Base-by-base conservation (phyloP, 2,797 vertebrate genomes). In the Chrysocyon brachyurus region DNA sequence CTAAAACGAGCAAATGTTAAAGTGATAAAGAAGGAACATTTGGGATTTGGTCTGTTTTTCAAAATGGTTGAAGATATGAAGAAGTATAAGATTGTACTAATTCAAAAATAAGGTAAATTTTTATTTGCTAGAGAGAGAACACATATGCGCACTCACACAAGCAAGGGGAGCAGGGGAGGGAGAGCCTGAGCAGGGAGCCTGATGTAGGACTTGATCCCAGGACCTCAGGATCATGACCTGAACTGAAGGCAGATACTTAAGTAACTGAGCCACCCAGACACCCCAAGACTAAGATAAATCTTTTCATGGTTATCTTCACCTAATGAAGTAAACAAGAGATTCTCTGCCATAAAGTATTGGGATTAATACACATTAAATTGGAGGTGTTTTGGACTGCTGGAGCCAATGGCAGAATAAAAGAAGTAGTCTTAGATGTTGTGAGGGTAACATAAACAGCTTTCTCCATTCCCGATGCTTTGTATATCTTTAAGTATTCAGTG, bases 371-470 rank as follows among this genome's bases (percentile, higher is more conserved):
- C 57, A 22, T n/a, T 93, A 91, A 78, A 87, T 57, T 49, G 19
- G 64, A 40, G 59, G 28, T 49, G 61, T 68, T 96, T 97, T 72
- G 49, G 36, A n/a, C 46, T 86, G 17, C 86, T 91, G 52, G 59
- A 64, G 8, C 92, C 64, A 93, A 46, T 28, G 19, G 49, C 33
- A 56, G 16, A 81, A 6, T 90, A n/a, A 93, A 92, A 90, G 54
- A 75, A 56, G 12, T 64, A 57, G 26, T 68, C 17, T 52, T 90
- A 61, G 82, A 36, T 87, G 28, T 95, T 82, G 63, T 64, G 77
- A 36, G n/a, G 66, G 49, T 19, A 59, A 52, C 26, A 31, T 63
- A 49, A 75, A 66, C 16, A 91, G 36, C 46, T 21, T 88, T 84
- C 17, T 21, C 31, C 82, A 0, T 6, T 64, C 33, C 66, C 57